Evolutionary conservation across 2,113 vertebrate genomes (phyloP).

Genomic region (Scomber japonicus): DNA sequence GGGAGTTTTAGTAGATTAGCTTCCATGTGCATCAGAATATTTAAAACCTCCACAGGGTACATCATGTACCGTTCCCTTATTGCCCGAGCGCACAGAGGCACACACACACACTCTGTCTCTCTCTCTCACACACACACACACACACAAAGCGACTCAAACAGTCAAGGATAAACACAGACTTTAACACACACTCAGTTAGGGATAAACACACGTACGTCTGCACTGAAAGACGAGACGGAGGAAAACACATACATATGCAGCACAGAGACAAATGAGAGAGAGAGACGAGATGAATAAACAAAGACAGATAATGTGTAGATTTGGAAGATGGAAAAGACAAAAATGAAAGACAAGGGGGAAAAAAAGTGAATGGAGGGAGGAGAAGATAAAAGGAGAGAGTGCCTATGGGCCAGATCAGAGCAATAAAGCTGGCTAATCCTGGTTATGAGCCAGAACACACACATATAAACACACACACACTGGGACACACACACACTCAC

Average conservation of each 20-base stretch:
- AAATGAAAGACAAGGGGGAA: slow-evolving; percentile 7
- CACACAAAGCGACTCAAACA: slow-evolving; percentile 19
- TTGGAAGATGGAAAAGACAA: slow-evolving; percentile 21
- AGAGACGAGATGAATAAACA: background rate
- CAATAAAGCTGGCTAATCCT: slow-evolving; percentile 74
- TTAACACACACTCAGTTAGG: background rate
- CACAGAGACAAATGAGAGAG: background rate
- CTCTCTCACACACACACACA: slow-evolving; percentile 12
- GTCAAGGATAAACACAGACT: slow-evolving; percentile 26
- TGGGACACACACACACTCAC: slow-evolving; percentile 27
- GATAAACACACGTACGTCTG: slow-evolving; percentile 19
- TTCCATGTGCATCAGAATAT: slow-evolving; percentile 58
- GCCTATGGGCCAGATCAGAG: slow-evolving; percentile 59
- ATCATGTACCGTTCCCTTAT: slow-evolving; percentile 59
- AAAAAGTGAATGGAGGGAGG: background rate
- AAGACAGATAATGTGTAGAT: slow-evolving; percentile 11
- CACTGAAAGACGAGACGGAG: background rate
- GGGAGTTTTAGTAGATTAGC: slow-evolving; percentile 44
- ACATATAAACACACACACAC: slow-evolving; percentile 29
- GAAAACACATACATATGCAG: slow-evolving; percentile 3
- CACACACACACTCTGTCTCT: slow-evolving; percentile 5
- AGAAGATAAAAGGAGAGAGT: slow-evolving; percentile 41
- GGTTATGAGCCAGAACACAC: slow-evolving; percentile 67
- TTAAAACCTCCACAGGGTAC: slow-evolving; percentile 64
- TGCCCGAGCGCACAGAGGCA: slow-evolving; percentile 10